A percentile compares a stretch with the other conserved stretches of the same genome.
phyloP scores from a whole-genome alignment of 92 coral and sea anemone species.

The Parazoanthus atlanticus region DNA sequence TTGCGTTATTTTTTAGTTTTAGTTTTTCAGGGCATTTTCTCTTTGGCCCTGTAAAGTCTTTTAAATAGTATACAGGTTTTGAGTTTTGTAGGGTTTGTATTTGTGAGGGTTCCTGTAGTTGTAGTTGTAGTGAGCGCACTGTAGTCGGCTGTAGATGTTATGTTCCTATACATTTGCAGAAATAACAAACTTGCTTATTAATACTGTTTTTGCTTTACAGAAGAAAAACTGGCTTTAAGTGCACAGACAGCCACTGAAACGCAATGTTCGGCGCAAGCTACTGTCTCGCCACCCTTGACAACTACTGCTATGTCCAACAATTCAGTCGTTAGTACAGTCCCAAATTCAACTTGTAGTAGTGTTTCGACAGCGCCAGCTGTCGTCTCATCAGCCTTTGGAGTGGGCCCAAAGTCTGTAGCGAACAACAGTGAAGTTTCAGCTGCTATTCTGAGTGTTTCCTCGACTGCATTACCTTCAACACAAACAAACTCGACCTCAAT shows the following conservation, averaged over 20 bases:
- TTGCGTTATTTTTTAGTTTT: no score
- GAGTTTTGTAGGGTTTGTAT: no score
- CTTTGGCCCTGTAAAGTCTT: no score
- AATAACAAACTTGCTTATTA: neutral
- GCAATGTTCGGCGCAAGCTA: neutral
- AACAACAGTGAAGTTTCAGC: constrained; percentile 17
- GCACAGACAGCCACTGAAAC: neutral
- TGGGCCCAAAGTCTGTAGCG: neutral
- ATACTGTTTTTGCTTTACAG: neutral
- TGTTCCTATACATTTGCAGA: neutral
- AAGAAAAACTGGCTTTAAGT: constrained; percentile 1
- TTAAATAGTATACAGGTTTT: no score
- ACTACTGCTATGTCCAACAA: neutral
- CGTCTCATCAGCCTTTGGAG: neutral
- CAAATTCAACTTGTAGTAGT: neutral
- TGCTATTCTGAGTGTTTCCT: constrained; percentile 11
- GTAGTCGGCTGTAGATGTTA: no score
- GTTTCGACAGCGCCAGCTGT: neutral
- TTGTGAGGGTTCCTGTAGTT: no score
- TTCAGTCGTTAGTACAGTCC: neutral
- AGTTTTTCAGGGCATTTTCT: no score
- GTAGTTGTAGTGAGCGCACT: no score
- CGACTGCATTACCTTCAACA: neutral
- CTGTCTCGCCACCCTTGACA: neutral
- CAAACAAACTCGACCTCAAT: constrained; percentile 3